Conservation (phyloP, 1,140 invertebrate species). For the Epicauta chinensis region DNA sequence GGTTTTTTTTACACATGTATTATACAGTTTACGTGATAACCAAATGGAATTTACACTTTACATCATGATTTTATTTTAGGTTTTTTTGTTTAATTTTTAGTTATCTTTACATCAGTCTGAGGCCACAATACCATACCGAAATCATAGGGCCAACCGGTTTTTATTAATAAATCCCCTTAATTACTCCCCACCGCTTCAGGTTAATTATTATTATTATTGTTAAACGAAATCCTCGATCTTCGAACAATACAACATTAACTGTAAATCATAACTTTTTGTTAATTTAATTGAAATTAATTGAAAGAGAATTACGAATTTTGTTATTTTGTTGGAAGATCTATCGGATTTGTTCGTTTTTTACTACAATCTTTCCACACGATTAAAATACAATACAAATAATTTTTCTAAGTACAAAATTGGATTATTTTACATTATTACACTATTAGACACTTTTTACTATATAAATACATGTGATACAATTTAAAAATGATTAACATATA, state of each 20-base stretch:
- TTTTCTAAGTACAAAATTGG: conserved; percentile 38
- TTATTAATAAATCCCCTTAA: conserved; percentile 14
- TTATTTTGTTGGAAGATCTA: background rate
- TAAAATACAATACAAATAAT: conserved; percentile 30
- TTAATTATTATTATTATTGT: background rate
- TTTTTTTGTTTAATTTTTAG: conserved; percentile 28
- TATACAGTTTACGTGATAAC: conserved; percentile 42
- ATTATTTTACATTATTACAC: conserved; percentile 38
- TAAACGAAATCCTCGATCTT: background rate
- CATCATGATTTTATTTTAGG: conserved; percentile 17
- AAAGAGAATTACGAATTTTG: background rate
- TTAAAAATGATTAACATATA: conserved; percentile 37
- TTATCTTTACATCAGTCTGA: conserved; percentile 44
- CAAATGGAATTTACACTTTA: conserved; percentile 45
- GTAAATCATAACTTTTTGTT: no score
- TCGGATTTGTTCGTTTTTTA: background rate
- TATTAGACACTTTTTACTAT: conserved; percentile 35
- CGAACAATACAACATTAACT: no score
- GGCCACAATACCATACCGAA: conserved; percentile 28
- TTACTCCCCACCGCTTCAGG: conserved; percentile 31
- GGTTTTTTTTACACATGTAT: conserved; percentile 42
- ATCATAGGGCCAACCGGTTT: conserved; percentile 24
- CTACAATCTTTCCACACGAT: conserved; percentile 19
- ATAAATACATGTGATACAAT: conserved; percentile 37
- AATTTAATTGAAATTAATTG: no score